Base-by-base conservation (phyloP, 2,113 vertebrate species). In the Tetrao urogallus region DNA sequence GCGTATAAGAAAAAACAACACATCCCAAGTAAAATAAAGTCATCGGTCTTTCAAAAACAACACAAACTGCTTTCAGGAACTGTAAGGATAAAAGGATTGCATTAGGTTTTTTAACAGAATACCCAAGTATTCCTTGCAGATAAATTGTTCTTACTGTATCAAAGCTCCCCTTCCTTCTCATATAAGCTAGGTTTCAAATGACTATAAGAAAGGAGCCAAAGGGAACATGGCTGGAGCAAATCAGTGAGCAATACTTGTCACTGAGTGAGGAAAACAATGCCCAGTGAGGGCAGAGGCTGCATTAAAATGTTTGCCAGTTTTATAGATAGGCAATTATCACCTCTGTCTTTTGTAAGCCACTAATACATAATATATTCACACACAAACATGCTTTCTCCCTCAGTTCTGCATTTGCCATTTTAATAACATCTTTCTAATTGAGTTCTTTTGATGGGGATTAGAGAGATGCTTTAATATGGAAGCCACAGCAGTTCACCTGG, bases 251-350 rank as follows among this genome's bases (percentile, higher is more conserved):
- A 8, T 65, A 24, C 52, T 67, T 90, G 83, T 65, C 70, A 64
- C 63, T 0, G 0, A 52, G 77, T 0, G 2, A 90, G 83, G 70
- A 77, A 86, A 80, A 38, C 57, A 43, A 65, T 72, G 88, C 80
- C 61, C 38, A 0, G 2, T 17, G 73, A 95, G 83, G 81, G 65
- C 83, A 90, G 34, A 58, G 88, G 70, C 80, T 86, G 83, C 78
- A 63, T 76, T 89, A 19, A 90, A 90, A 50, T 79, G 48, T 76
- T 84, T 82, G 70, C 81, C 69, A 87, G 27, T 43, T 82, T 95
- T 90, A 76, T 7, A 84, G 89, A 82, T 77, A 89, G 86, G 66
- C 78, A 94, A 79, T 96, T 92, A 95, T 82, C 81, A 16, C 84
- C 86, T 93, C 81, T 70, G 63, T 89, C 70, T 88, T 93, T 89